These are phyloP conservation scores for Aethes cnicana DNA, from an alignment of 2,888 invertebrate species.

Conservation along the genomic window DNA sequence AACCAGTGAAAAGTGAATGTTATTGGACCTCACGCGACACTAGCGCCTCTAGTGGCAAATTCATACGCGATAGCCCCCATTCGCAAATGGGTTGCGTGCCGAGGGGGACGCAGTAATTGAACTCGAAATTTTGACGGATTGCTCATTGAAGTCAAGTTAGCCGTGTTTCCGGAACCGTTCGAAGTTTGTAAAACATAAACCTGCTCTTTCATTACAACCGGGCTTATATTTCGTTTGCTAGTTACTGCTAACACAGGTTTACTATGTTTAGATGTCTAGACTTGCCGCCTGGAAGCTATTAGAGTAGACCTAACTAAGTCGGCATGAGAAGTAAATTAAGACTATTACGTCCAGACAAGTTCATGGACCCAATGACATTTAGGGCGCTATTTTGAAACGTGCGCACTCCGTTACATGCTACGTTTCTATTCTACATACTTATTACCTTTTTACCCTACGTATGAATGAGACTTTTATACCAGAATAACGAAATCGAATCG, in stretches of 20 bases:
- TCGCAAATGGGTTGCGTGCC: conserved; percentile 49
- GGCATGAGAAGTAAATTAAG: conserved; percentile 56
- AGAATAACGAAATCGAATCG: conserved; percentile 8
- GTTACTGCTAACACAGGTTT: too few species aligned
- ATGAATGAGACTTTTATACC: conserved; percentile 3
- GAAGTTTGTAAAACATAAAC: conserved; percentile 40
- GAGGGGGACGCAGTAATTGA: conserved; percentile 60
- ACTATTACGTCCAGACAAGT: conserved; percentile 60
- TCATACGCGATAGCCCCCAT: too few species aligned
- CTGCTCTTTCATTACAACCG: conserved; percentile 14
- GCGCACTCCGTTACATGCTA: conserved; percentile 32
- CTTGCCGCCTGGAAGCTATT: conserved; percentile 42
- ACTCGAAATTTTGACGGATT: conserved; percentile 57
- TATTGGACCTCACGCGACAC: too few species aligned
- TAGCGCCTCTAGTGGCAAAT: too few species aligned
- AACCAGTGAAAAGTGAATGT: too few species aligned
- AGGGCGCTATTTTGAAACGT: conserved; percentile 56
- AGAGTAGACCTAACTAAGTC: conserved; percentile 39
- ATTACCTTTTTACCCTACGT: too few species aligned
- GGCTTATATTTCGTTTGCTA: conserved; percentile 16
- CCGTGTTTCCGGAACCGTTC: conserved; percentile 59
- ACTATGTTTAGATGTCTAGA: conserved; percentile 39
- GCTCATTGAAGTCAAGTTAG: conserved; percentile 56
- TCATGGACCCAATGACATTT: conserved; percentile 73
- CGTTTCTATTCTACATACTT: conserved; percentile 48